Conservation (phyloP, 1,140 invertebrate genomes). For the Trichonephila clavipes region DNA sequence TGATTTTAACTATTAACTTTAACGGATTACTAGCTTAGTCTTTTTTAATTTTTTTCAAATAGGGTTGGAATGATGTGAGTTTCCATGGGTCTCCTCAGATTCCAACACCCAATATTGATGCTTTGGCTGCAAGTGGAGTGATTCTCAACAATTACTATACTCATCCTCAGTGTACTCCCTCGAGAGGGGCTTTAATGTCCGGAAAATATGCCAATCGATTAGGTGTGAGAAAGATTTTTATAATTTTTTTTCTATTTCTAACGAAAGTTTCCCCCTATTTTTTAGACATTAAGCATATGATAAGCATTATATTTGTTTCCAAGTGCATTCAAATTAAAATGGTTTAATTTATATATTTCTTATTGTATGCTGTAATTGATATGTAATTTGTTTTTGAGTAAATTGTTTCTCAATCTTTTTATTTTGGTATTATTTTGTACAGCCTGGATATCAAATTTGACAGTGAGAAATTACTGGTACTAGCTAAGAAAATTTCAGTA, state of each 20-base stretch:
- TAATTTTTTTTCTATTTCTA: not conserved
- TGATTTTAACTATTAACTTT: too few relatives aligned
- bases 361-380: not conserved
- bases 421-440: not conserved
- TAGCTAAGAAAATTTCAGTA: too few relatives aligned
- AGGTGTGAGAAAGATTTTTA: constrained; percentile 84
- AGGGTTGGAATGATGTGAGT: constrained; percentile 95
- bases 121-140: constrained; percentile 88
- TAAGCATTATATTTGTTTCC: not conserved
- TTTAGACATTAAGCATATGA: not conserved
- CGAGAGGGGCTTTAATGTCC: constrained; percentile 90
- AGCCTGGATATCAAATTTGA: too few relatives aligned
- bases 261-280: not conserved
- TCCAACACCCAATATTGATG: constrained; percentile 91
- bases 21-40: too few relatives aligned
- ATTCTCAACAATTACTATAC: constrained; percentile 91
- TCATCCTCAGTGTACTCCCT: constrained; percentile 88
- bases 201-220: constrained; percentile 91
- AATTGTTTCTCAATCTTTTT: not conserved
- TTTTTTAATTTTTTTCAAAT: not conserved
- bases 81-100: constrained; percentile 93
- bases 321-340: not conserved
- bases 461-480: too few relatives aligned
- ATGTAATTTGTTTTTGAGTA: not conserved
- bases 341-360: not conserved